These are phyloP conservation scores for Drosophila truncata DNA, from an alignment of 1,140 invertebrate species.

Conservation along the genomic window DNA sequence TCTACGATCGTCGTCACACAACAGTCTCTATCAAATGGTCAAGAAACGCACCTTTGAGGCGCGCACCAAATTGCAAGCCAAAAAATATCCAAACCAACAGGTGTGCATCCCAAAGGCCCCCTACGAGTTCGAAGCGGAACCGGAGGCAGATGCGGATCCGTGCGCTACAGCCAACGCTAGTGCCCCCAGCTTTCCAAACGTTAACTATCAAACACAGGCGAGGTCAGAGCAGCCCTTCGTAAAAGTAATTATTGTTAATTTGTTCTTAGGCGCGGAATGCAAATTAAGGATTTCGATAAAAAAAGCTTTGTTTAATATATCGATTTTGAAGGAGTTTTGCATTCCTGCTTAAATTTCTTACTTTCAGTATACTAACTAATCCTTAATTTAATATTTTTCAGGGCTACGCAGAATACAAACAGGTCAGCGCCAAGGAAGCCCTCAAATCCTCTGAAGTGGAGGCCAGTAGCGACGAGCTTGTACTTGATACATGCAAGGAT, in stretches of 20 bases:
- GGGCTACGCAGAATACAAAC: conserved; percentile 41
- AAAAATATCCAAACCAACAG: conserved; percentile 68
- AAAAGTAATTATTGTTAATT: conserved; percentile 38
- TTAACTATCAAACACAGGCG: conserved; percentile 6
- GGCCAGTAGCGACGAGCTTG: not conserved
- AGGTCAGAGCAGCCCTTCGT: conserved; percentile 25
- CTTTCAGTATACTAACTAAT: not conserved
- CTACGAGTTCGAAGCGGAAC: conserved; percentile 25
- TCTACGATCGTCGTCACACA: conserved; percentile 59
- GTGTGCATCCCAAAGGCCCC: conserved; percentile 37
- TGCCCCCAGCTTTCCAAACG: not conserved
- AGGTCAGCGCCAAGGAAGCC: conserved; percentile 52
- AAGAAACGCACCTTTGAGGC: conserved; percentile 48
- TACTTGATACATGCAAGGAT: conserved; percentile 43
- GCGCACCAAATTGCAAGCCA: conserved; percentile 9
- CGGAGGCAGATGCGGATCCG: conserved; percentile 2
- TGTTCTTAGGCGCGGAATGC: too few species aligned
- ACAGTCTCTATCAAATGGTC: conserved; percentile 80
- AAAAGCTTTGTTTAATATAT: too few species aligned
- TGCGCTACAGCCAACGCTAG: not conserved
- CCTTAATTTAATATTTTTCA: not conserved
- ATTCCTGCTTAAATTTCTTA: not conserved
- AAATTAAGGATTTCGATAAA: not conserved
- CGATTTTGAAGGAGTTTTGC: too few species aligned
- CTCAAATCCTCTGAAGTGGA: conserved; percentile 61